Evolutionary conservation across 2,888 invertebrate species (phyloP), one percentile per base, ranked within the genome.

Genomic region (Meloe dianella): DNA sequence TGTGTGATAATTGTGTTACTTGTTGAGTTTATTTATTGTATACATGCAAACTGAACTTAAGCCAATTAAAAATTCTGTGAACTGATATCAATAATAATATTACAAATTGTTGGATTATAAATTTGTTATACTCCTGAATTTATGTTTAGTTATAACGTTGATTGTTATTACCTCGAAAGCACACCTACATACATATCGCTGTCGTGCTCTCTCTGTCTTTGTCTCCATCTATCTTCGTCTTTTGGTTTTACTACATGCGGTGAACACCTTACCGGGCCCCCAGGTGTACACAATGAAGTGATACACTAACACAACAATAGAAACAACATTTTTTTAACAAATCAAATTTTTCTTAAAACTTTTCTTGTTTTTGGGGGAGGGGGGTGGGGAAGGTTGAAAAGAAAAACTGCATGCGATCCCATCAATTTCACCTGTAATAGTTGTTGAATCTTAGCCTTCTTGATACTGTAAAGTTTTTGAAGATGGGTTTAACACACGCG

Each of bases 401-500:
- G 24, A 32, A 57, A 57, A 57, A 30, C 17, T 8, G 57, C 30
- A 32, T 20, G 57, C 30, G 17, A 32, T 29, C 27, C 57, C 30
- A 57, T 32, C 57, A 57, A 57, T 57, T 56, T 35, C 65, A 61
- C 57, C 47, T 57, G 59, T 64, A 47, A 59, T 32, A 61, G 61
- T 54, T 61, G 61, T 61, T 61, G 27, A 59, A 60, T 60, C 60
- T 68, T 63, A 63, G 62, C 3, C 59, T 17, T 41, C 10, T 41
- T 6, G 61, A 57, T 30, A 64, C 58, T 47, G 10, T 47, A 47
- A 47, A 20, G 47, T 6, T 41, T 41, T 10, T 35, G 35, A 72
- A 77, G 75, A 80, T 78, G 78, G 71, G 72, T 74, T 74, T 69
- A 63, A 71, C 75, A 78, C 81, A 81, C 81, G 80, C 79, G 77